Evolutionary conservation across 2,113 vertebrate species (phyloP).

Genomic region (Neogobius melanostomus): DNA sequence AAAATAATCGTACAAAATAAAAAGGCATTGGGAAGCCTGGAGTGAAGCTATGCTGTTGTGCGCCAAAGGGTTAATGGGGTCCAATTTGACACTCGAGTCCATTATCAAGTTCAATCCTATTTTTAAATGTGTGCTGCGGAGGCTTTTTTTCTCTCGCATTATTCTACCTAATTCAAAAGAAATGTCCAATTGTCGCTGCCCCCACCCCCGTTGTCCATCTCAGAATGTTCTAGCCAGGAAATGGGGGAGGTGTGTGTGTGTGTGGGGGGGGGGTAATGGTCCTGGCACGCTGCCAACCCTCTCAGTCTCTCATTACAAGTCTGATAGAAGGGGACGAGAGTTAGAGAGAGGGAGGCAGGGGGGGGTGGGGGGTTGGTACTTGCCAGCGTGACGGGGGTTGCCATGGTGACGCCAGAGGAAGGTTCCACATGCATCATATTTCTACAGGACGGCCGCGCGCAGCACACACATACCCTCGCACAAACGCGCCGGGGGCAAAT

Average conservation of each 20-base stretch:
- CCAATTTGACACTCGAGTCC: neutral
- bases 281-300: slow-evolving; percentile 75
- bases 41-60: slow-evolving; percentile 5
- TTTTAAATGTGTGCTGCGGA: neutral
- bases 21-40: neutral
- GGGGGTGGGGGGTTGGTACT: neutral
- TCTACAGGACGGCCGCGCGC: slow-evolving; percentile 49
- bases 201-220: slow-evolving; percentile 37
- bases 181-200: slow-evolving; percentile 13
- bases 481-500: slow-evolving; percentile 14
- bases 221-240: slow-evolving; percentile 56
- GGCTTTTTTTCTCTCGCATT: neutral
- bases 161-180: slow-evolving; percentile 11
- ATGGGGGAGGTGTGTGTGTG: slow-evolving; percentile 21
- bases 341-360: too few relatives aligned
- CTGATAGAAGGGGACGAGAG: neutral
- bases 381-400: slow-evolving; percentile 56
- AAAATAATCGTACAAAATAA: neutral
- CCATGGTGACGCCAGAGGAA: slow-evolving; percentile 71
- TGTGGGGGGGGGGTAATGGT: slow-evolving; percentile 34
- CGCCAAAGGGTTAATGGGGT: slow-evolving; percentile 10
- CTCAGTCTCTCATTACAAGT: slow-evolving; percentile 66
- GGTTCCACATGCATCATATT: slow-evolving; percentile 67
- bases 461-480: slow-evolving; percentile 10
- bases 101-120: slow-evolving; percentile 5